A percentile compares a stretch with the other conserved stretches of the same genome.
These are phyloP conservation scores for Thysanoteuthis rhombus DNA, from an alignment of 2,888 invertebrate species.

Conservation along the genomic window DNA sequence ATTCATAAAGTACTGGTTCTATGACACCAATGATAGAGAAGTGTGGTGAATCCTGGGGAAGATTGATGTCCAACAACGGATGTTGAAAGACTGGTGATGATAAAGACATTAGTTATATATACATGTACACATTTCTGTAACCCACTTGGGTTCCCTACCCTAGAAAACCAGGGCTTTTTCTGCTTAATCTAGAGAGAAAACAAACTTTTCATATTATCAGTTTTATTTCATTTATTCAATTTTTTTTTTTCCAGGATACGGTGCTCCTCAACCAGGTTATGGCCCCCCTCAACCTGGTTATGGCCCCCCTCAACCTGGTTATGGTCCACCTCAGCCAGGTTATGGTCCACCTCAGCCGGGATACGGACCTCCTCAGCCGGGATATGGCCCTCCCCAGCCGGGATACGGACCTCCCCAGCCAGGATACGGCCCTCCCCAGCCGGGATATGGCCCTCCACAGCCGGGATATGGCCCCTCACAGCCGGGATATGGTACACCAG, in stretches of 20 bases:
- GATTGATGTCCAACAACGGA: too few species aligned
- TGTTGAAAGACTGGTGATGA: too few species aligned
- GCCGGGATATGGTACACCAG: constrained; percentile 35
- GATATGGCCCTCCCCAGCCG: constrained; percentile 32
- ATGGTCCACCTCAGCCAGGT: not conserved
- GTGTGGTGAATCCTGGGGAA: too few species aligned
- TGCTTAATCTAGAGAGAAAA: not conserved
- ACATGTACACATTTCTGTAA: too few species aligned
- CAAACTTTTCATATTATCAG: too few species aligned
- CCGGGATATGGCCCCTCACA: constrained; percentile 32
- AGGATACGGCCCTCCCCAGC: constrained; percentile 36
- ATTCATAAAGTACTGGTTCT: too few species aligned
- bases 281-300: not conserved
- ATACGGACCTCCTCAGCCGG: not conserved
- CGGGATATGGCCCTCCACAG: constrained; percentile 33
- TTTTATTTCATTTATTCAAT: not conserved
- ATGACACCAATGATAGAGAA: too few species aligned
- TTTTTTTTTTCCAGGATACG: not conserved
- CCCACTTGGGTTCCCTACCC: too few species aligned
- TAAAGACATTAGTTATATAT: too few species aligned
- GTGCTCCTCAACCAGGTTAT: not conserved
- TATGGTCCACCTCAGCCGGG: not conserved
- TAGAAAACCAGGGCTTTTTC: too few species aligned
- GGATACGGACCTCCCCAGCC: constrained; percentile 32
- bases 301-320: not conserved